phyloP scores from a whole-genome alignment of 2,113 vertebrate species.

The Nothoprocta pentlandii region DNA sequence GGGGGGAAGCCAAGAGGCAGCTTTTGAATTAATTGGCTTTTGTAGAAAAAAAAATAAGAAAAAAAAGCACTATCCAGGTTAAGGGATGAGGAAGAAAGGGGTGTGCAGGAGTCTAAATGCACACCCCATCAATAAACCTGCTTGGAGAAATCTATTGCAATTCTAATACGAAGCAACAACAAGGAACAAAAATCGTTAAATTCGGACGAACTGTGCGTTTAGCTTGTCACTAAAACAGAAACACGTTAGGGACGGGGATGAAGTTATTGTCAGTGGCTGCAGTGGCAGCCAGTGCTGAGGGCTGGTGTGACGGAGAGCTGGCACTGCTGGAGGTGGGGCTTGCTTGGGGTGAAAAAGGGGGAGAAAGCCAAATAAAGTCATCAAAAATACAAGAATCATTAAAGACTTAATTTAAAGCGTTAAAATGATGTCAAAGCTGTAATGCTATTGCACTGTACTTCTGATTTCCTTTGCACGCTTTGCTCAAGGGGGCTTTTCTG shows the following conservation, averaged over 20 bases:
- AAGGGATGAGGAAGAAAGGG: background rate
- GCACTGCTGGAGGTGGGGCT: background rate
- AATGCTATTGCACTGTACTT: background rate
- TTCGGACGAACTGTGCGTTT: fast-evolving
- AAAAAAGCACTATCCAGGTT: background rate
- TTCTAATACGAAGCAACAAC: fast-evolving
- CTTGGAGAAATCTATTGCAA: background rate
- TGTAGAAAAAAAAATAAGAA: background rate
- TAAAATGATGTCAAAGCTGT: background rate
- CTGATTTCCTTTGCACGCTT: background rate
- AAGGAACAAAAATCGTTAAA: background rate
- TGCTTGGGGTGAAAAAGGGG: background rate
- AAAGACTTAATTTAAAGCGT: background rate
- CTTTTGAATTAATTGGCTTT: background rate
- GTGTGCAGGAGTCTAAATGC: background rate
- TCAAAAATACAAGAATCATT: no score
- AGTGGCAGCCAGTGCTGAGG: fast-evolving
- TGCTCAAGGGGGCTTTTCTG: background rate
- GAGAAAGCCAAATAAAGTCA: background rate
- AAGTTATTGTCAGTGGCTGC: fast-evolving
- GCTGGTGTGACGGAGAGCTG: fast-evolving
- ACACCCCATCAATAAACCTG: background rate
- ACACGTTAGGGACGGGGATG: fast-evolving
- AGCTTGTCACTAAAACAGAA: background rate
- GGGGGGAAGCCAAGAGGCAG: background rate